Conservation (phyloP, 2,113 vertebrate genomes). For the Meriones unguiculatus region DNA sequence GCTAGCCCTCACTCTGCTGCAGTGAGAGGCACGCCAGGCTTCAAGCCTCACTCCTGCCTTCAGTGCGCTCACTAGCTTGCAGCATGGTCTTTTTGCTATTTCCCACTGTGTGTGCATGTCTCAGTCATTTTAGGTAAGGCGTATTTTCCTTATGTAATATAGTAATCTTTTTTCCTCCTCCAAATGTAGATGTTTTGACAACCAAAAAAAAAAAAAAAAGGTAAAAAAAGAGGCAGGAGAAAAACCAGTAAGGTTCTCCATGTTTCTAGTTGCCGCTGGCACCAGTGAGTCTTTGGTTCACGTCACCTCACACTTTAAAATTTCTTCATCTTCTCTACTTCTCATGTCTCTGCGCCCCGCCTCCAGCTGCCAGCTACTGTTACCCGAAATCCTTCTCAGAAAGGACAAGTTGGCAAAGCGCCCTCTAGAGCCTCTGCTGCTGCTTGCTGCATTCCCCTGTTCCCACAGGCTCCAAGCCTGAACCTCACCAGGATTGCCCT, state of each 20-base stretch:
- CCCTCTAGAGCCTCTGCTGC: background rate
- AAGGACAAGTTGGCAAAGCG: background rate
- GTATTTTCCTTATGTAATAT: background rate
- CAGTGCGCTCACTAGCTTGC: background rate
- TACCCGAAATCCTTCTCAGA: background rate
- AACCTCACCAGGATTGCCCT: background rate
- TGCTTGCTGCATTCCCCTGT: background rate
- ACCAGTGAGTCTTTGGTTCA: background rate
- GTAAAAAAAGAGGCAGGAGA: too few species aligned
- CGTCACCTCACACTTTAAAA: background rate
- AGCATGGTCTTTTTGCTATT: background rate
- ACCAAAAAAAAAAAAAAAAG: background rate
- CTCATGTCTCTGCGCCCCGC: background rate
- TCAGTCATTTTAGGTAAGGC: background rate
- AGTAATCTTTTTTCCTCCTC: conserved; percentile 8
- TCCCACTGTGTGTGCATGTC: background rate
- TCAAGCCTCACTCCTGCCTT: background rate
- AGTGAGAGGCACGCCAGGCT: background rate
- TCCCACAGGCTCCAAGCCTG: background rate
- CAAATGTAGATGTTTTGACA: background rate
- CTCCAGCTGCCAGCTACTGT: background rate
- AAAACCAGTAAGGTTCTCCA: background rate
- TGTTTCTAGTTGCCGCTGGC: background rate
- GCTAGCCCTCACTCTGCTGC: background rate
- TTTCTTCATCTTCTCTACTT: background rate